Percentiles rank a stretch among this genome's conserved stretches.
These are phyloP conservation scores for Phycodurus eques DNA, from an alignment of 2,113 vertebrate genomes.

Conservation along the genomic window DNA sequence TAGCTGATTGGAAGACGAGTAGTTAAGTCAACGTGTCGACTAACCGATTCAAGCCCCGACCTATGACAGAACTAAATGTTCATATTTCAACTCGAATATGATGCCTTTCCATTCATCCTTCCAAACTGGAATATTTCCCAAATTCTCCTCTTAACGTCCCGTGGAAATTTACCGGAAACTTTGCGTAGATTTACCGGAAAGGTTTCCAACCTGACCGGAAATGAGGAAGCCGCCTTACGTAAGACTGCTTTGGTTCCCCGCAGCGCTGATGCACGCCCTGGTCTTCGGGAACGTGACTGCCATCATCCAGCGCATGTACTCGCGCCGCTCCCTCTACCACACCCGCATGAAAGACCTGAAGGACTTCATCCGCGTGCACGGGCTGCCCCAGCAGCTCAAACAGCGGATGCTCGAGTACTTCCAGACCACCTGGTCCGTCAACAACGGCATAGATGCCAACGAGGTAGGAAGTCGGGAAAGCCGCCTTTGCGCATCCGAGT, in stretches of 20 bases:
- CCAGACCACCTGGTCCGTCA: slow-evolving; percentile 97
- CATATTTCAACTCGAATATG: too few species aligned
- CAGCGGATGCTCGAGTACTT: slow-evolving; percentile 96
- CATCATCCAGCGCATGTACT: slow-evolving; percentile 98
- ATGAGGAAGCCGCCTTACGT: slow-evolving; percentile 21
- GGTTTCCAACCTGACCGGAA: too few species aligned
- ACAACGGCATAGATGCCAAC: slow-evolving; percentile 91
- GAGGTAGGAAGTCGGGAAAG: slow-evolving; percentile 72
- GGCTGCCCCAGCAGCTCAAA: slow-evolving; percentile 89
- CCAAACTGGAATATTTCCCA: too few species aligned
- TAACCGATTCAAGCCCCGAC: too few species aligned
- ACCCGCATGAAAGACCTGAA: slow-evolving; percentile 95
- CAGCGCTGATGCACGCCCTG: slow-evolving; percentile 92
- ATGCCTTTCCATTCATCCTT: too few species aligned
- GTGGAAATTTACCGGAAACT: too few species aligned
- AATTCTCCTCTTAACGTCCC: too few species aligned
- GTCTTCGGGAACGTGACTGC: slow-evolving; percentile 95
- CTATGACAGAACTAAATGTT: too few species aligned
- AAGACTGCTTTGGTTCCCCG: not conserved
- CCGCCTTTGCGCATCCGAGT: too few species aligned
- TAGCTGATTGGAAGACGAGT: too few species aligned
- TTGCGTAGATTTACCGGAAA: too few species aligned
- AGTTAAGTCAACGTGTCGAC: too few species aligned
- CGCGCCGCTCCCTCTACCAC: slow-evolving; percentile 92
- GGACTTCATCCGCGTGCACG: slow-evolving; percentile 92